Percentiles rank a stretch among this genome's conserved stretches.
Evolutionary conservation across 2,113 vertebrate genomes (phyloP).

Genomic region (Procavia capensis): DNA sequence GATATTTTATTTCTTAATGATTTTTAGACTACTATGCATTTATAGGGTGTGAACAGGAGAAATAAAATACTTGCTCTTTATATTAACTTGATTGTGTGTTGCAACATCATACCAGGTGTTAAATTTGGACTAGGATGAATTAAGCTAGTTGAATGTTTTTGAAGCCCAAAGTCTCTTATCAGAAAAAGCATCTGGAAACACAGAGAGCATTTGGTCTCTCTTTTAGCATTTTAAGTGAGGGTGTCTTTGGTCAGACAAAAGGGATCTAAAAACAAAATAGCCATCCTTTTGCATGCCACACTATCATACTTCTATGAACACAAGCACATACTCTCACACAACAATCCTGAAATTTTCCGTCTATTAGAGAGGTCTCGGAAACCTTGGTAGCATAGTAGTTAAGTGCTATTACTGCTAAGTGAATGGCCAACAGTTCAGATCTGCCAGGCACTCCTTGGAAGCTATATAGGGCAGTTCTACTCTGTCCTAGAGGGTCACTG

Average conservation of each 20-base stretch:
- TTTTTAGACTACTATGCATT: constrained; percentile 18
- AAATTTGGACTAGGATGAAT: not conserved
- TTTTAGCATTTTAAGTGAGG: not conserved
- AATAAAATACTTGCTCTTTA: not conserved
- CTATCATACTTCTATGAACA: not conserved
- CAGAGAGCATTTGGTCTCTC: not conserved
- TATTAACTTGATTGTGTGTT: not conserved
- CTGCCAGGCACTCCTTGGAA: no score
- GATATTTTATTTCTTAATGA: not conserved
- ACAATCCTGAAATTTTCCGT: not conserved
- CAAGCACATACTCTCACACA: no score
- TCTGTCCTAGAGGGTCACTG: no score
- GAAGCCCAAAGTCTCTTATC: not conserved
- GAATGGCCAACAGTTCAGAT: no score
- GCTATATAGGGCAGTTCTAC: no score
- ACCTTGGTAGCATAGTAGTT: no score
- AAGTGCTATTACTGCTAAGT: no score
- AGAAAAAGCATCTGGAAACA: not conserved
- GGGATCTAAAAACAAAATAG: not conserved
- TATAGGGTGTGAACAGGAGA: not conserved
- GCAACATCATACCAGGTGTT: not conserved
- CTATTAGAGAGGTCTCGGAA: no score
- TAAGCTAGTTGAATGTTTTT: not conserved
- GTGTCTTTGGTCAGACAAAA: not conserved
- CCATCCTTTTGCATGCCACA: not conserved